These are phyloP conservation scores for Epinotia bilunana DNA, from an alignment of 2,888 invertebrate genomes.

Conservation along the genomic window DNA sequence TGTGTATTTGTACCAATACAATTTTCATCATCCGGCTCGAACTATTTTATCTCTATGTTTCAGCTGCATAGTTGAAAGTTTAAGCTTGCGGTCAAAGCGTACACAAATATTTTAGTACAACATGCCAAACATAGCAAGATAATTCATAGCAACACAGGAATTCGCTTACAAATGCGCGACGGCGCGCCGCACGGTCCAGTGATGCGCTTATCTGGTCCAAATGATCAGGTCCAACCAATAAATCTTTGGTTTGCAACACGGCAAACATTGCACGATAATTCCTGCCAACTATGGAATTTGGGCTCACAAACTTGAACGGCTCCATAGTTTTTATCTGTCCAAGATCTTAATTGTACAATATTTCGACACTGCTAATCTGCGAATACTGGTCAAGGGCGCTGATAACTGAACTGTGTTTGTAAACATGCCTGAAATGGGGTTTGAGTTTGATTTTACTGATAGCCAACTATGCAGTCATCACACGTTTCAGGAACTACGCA, in stretches of 20 bases:
- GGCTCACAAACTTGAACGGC: conserved; percentile 4
- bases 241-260: conserved; percentile 25
- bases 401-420: conserved; percentile 31
- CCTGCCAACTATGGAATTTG: conserved; percentile 17
- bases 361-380: conserved; percentile 35
- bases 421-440: conserved; percentile 29
- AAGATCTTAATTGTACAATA: conserved; percentile 37
- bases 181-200: conserved; percentile 14
- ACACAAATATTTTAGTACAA: conserved; percentile 17
- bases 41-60: not conserved
- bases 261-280: conserved; percentile 27
- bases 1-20: not conserved
- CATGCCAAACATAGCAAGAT: conserved; percentile 24
- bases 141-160: conserved; percentile 23
- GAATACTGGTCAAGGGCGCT: conserved; percentile 39
- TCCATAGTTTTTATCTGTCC: conserved; percentile 11
- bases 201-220: conserved; percentile 36
- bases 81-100: not conserved
- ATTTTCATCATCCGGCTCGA: not conserved
- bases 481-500: too few species aligned
- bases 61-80: conserved; percentile 7
- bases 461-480: not conserved
- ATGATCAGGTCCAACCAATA: conserved; percentile 23
- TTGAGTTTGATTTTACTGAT: not conserved
- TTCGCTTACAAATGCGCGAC: conserved; percentile 13